Base-by-base conservation (phyloP, 2,797 vertebrate species). In the Xiphorhynchus erythropygius region DNA sequence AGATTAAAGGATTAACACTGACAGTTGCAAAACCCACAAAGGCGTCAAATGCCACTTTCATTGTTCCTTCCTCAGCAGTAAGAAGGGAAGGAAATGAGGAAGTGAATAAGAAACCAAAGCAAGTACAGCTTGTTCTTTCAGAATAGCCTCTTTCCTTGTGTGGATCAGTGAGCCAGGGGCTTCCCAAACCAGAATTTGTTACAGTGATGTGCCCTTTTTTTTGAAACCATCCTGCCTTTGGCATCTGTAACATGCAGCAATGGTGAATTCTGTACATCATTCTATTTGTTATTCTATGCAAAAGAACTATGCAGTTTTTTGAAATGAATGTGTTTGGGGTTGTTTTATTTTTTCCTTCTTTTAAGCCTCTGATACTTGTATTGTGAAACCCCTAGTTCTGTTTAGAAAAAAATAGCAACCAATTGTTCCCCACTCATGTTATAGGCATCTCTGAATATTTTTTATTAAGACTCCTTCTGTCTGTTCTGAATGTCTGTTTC, bases 1-100 rank as follows among this genome's bases (percentile, higher is more conserved):
- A 63, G n/a, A 89, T 87, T 89, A 92, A 90, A 92, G 55, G 41
- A 89, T 94, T 93, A 89, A 46, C 41, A 67, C 23, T 87, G 55
- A 79, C 11, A 41, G 60, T 83, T 87, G 56, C 35, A 93, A 92
- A 93, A 82, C 14, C 52, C 67, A 70, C 78, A 84, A 63, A 74
- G 47, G 32, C 0, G 0, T 90, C 71, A 92, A 90, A 92, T 79
- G 49, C 13, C 55, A 46, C 33, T 82, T 32, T 50, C 32, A 63
- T 76, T 90, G 52, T 85, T 92, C 63, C 47, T 24, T 70, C 37
- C 32, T 23, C 52, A 57, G 39, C 63, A 89, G 32, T 52, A 89
- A 84, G 32, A 65, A 52, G 15, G 82, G 28, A n/a, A 89, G 71
- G 82, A 63, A 52, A 63, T 82, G 47, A 62, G 30, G 28, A 92